These are phyloP conservation scores for Clarias platycephalus DNA, from an alignment of 2,797 vertebrate genomes.

Conservation along the genomic window DNA sequence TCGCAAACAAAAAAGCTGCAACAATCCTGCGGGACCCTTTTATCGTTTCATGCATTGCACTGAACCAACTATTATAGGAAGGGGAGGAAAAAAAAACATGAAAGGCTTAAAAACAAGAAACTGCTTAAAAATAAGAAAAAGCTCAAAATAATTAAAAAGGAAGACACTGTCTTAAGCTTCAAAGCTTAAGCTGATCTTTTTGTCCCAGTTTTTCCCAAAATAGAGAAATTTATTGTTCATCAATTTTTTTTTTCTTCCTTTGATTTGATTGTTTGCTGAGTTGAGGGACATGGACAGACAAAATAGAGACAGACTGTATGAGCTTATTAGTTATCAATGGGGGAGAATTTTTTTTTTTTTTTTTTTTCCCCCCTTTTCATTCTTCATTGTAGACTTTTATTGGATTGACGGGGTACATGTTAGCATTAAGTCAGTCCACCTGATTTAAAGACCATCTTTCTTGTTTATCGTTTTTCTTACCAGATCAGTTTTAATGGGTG, in stretches of 20 bases:
- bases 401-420: conserved; percentile 58
- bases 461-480: conserved; percentile 69
- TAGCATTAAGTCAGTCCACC: conserved; percentile 62
- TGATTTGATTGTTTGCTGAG: conserved; percentile 54
- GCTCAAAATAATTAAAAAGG: conserved; percentile 56
- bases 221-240: conserved; percentile 41
- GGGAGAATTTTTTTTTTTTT: conserved; percentile 61
- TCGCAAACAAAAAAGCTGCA: conserved; percentile 53
- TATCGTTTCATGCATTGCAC: conserved; percentile 89
- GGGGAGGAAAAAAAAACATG: conserved; percentile 69
- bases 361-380: conserved; percentile 61
- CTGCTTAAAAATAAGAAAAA: conserved; percentile 75
- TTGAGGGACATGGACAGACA: conserved; percentile 67
- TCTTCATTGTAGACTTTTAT: conserved; percentile 51
- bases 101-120: conserved; percentile 70
- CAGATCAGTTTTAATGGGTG: conserved; percentile 63
- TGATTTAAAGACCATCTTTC: conserved; percentile 73
- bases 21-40: conserved; percentile 70
- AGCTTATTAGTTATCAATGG: conserved; percentile 76
- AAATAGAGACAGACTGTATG: conserved; percentile 63
- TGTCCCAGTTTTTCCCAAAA: conserved; percentile 73
- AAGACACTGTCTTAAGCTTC: conserved; percentile 71
- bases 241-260: conserved; percentile 62
- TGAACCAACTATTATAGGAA: conserved; percentile 84
- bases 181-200: conserved; percentile 74